Conservation (phyloP, 1,140 invertebrate species). For the Mamestra configurata region DNA sequence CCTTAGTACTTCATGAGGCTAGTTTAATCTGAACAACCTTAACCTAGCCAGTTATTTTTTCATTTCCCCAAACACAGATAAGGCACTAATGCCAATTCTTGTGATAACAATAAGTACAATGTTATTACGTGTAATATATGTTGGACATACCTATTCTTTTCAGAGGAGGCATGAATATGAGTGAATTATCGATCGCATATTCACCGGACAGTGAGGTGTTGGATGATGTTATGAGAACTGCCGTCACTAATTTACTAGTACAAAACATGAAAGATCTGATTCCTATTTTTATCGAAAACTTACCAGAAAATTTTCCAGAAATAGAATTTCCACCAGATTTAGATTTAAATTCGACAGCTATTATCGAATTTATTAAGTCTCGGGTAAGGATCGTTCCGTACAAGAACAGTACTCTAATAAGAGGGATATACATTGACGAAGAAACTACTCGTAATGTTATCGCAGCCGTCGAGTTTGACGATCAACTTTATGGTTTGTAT, state of each 20-base stretch:
- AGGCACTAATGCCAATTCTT: too few relatives aligned
- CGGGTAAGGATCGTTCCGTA: slow-evolving; percentile 65
- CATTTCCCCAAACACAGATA: too few relatives aligned
- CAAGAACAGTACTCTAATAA: slow-evolving; percentile 69
- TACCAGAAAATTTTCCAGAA: slow-evolving; percentile 56
- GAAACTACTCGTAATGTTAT: slow-evolving; percentile 71
- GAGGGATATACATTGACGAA: slow-evolving; percentile 72
- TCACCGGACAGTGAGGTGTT: slow-evolving; percentile 76
- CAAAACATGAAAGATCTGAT: slow-evolving; percentile 67
- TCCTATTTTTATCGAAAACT: slow-evolving; percentile 58
- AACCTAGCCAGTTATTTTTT: too few relatives aligned
- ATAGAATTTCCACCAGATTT: slow-evolving; percentile 63
- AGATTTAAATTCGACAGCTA: slow-evolving; percentile 61
- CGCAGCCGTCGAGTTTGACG: slow-evolving; percentile 79
- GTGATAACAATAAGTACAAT: too few relatives aligned
- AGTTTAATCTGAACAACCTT: too few relatives aligned
- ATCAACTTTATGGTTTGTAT: slow-evolving; percentile 70
- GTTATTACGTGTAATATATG: too few relatives aligned
- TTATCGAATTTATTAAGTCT: slow-evolving; percentile 67
- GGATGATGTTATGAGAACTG: slow-evolving; percentile 72
- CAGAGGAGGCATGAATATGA: slow-evolving; percentile 73
- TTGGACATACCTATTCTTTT: slow-evolving; percentile 55
- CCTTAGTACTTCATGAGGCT: too few relatives aligned
- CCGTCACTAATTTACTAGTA: slow-evolving; percentile 68
- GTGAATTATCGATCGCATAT: slow-evolving; percentile 74